Percentiles rank a stretch among this genome's conserved stretches.
Conservation (phyloP, 1,140 invertebrate genomes). For the Linepithema humile region DNA sequence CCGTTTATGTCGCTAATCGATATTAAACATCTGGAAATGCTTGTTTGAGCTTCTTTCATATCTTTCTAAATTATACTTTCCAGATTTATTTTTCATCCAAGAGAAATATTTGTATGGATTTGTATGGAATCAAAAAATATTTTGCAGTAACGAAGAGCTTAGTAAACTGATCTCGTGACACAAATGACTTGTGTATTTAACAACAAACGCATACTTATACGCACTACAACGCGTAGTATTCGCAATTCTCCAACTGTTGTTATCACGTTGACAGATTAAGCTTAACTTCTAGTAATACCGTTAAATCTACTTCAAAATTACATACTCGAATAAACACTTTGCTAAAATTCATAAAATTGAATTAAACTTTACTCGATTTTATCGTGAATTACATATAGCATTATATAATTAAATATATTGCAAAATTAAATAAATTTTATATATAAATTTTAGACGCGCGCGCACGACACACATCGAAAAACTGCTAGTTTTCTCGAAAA, state of each 20-base stretch:
- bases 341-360: background rate
- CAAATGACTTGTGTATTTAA: constrained; percentile 19
- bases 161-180: background rate
- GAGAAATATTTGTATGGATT: background rate
- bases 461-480: constrained; percentile 5
- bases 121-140: background rate
- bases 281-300: background rate
- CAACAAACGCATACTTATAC: background rate
- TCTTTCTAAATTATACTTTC: background rate
- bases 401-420: background rate
- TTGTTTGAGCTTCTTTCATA: background rate
- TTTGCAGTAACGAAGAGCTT: background rate
- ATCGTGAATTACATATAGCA: background rate
- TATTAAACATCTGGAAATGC: background rate
- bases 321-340: constrained; percentile 22
- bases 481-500: background rate
- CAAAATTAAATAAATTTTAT: too few species aligned
- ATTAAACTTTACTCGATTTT: background rate
- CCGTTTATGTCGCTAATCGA: background rate
- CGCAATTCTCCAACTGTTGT: background rate
- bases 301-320: constrained; percentile 30
- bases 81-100: background rate
- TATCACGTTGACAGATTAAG: constrained; percentile 16
- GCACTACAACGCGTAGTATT: background rate
- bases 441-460: too few species aligned